These are phyloP conservation scores for Patiria pectinifera DNA, from an alignment of 53 echinoderm and acorn worm species.

Conservation along the genomic window DNA sequence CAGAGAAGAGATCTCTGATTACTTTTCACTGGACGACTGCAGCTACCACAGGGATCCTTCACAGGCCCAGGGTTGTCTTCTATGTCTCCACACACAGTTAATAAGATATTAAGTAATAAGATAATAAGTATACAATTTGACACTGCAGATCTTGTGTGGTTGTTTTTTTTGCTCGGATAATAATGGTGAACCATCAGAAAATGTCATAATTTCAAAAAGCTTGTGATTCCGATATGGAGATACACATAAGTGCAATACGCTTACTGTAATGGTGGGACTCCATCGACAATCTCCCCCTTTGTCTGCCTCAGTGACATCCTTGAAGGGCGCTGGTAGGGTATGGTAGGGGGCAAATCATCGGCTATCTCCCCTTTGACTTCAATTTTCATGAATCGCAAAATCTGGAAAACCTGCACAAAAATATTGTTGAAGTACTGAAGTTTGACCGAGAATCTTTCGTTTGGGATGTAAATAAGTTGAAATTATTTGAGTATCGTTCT, in stretches of 20 bases:
- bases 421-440: background rate
- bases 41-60: too few species aligned
- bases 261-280: slow-evolving; percentile 55
- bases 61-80: too few species aligned
- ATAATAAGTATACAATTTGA: too few species aligned
- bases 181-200: too few species aligned
- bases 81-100: too few species aligned
- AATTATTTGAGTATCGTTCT: too few species aligned
- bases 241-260: background rate
- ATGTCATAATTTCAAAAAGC: too few species aligned
- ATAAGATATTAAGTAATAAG: too few species aligned
- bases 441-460: background rate
- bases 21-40: too few species aligned
- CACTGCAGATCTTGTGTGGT: too few species aligned
- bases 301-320: slow-evolving; percentile 45
- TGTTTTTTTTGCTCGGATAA: too few species aligned
- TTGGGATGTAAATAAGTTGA: background rate
- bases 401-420: slow-evolving; percentile 82
- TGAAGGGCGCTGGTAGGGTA: slow-evolving; percentile 77
- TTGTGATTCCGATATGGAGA: background rate
- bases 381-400: slow-evolving; percentile 75
- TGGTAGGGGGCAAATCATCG: slow-evolving; percentile 71
- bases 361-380: slow-evolving; percentile 73
- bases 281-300: slow-evolving; percentile 72
- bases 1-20: too few species aligned